phyloP scores from a whole-genome alignment of 2,797 vertebrate species.

The Gastrophryne carolinensis region DNA sequence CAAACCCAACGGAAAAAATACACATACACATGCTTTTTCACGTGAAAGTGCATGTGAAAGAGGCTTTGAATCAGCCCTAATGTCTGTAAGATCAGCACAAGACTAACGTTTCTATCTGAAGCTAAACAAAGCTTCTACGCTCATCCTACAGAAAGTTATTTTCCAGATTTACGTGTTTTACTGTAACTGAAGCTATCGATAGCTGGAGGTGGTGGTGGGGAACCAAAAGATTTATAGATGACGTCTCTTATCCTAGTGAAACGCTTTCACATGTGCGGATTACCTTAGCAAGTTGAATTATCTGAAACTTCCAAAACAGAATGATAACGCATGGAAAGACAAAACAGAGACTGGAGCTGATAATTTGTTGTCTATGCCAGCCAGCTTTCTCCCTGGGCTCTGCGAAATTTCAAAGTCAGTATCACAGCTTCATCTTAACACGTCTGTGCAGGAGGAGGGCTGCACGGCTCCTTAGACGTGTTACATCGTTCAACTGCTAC shows the following conservation, averaged over 20 bases:
- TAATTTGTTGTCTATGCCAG: conserved; percentile 42
- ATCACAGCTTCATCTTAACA: conserved; percentile 23
- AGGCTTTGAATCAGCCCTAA: too few relatives aligned
- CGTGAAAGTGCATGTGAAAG: too few relatives aligned
- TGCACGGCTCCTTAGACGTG: conserved; percentile 24
- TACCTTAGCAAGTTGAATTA: conserved; percentile 7
- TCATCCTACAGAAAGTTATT: background rate
- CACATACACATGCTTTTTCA: too few relatives aligned
- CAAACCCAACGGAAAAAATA: too few relatives aligned
- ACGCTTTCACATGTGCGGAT: conserved; percentile 4
- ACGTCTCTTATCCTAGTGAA: background rate
- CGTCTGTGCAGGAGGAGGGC: conserved; percentile 2
- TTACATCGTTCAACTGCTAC: background rate
- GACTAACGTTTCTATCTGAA: background rate
- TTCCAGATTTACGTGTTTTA: background rate
- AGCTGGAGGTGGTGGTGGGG: background rate
- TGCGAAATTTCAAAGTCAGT: conserved; percentile 4
- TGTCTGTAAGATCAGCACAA: background rate
- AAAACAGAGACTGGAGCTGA: conserved; percentile 15
- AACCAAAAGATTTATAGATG: conserved; percentile 13
- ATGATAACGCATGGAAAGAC: conserved; percentile 17
- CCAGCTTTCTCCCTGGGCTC: conserved; percentile 19
- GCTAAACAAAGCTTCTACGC: background rate
- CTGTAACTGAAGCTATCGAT: background rate
- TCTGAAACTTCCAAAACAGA: background rate